phyloP scores from a whole-genome alignment of 2,888 invertebrate genomes.

The Rosalia funebris region DNA sequence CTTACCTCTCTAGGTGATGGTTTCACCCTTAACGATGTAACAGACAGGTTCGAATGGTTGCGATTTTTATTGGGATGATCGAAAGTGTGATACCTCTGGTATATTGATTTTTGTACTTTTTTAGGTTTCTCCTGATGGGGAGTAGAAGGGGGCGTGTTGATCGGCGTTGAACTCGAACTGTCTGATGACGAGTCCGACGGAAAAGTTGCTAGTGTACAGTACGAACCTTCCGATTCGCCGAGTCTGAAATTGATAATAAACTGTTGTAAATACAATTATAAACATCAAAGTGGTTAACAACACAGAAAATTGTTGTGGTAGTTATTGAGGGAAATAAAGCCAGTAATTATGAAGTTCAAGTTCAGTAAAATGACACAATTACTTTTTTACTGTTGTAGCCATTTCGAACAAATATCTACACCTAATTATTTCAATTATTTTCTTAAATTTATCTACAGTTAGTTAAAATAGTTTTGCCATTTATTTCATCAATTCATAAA shows the following conservation, averaged over 20 bases:
- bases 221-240: constrained; percentile 72
- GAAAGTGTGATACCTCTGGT: constrained; percentile 44
- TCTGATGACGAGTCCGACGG: constrained; percentile 49
- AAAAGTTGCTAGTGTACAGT: constrained; percentile 71
- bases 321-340: not conserved
- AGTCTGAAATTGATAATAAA: constrained; percentile 64
- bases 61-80: constrained; percentile 52
- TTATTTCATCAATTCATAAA: too few relatives aligned
- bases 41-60: constrained; percentile 49
- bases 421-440: too few relatives aligned
- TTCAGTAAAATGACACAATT: not conserved
- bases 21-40: constrained; percentile 56
- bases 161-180: constrained; percentile 32
- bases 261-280: not conserved
- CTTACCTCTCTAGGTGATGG: constrained; percentile 59
- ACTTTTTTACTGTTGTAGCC: too few relatives aligned
- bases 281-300: too few relatives aligned
- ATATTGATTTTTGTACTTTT: constrained; percentile 38
- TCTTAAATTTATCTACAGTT: too few relatives aligned
- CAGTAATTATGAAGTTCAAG: too few relatives aligned
- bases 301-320: not conserved
- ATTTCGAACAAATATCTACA: too few relatives aligned
- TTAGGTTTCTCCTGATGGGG: constrained; percentile 55
- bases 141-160: constrained; percentile 39
- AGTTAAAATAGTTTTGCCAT: too few relatives aligned